Conservation (phyloP, 2,888 invertebrate genomes). For the Volucella zonaria region DNA sequence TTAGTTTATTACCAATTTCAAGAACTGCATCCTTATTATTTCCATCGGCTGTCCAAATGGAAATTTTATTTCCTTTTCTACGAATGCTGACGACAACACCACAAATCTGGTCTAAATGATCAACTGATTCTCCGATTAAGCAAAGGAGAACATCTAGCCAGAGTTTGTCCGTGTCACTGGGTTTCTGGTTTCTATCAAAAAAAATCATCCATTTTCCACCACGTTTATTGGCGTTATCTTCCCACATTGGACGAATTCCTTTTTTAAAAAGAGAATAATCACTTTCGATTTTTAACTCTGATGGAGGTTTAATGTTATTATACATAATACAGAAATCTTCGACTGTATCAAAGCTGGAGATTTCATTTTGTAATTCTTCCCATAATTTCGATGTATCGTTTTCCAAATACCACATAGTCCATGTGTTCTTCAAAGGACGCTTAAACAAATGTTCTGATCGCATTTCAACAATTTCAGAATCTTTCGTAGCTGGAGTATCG, state of each 20-base stretch:
- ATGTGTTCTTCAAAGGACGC: conserved; percentile 96
- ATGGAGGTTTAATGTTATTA: conserved; percentile 93
- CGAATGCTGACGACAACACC: conserved; percentile 98
- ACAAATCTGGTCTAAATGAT: conserved; percentile 95
- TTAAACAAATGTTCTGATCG: conserved; percentile 89
- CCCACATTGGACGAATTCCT: conserved; percentile 93
- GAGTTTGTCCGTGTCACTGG: conserved; percentile 88
- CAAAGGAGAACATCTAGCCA: conserved; percentile 87
- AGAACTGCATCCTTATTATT: conserved; percentile 89
- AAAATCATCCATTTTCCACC: conserved; percentile 93
- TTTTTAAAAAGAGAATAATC: conserved; percentile 92
- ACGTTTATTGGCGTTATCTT: conserved; percentile 91
- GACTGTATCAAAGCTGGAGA: conserved; percentile 97
- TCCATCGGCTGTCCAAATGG: conserved; percentile 95
- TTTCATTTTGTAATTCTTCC: conserved; percentile 96
- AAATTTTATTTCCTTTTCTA: conserved; percentile 95
- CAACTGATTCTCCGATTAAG: conserved; percentile 98
- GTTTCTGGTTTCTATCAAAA: conserved; percentile 88
- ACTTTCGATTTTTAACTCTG: conserved; percentile 90
- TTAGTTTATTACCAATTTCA: conserved; percentile 94
- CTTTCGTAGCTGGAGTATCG: conserved; percentile 76
- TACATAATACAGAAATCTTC: conserved; percentile 99
- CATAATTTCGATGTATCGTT: conserved; percentile 92
- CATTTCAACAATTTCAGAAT: conserved; percentile 77
- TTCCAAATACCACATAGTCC: conserved; percentile 99